phyloP scores from a whole-genome alignment of 1,140 invertebrate genomes.

The Drosophila malerkotliana region DNA sequence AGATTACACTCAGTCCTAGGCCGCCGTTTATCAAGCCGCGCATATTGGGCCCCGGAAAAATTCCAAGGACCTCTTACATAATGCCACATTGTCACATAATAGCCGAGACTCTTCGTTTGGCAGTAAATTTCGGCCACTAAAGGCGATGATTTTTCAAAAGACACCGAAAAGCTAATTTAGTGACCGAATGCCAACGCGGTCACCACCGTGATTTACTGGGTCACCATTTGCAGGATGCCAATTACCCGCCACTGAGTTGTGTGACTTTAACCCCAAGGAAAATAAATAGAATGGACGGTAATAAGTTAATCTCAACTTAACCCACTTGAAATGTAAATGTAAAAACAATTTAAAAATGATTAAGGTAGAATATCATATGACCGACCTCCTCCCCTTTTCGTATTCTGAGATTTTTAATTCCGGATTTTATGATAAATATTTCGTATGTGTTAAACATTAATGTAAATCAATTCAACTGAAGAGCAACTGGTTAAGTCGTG shows the following conservation, averaged over 20 bases:
- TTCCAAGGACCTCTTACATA: conserved; percentile 19
- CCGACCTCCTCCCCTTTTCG: neutral
- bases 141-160: conserved; percentile 53
- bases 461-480: neutral
- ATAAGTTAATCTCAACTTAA: neutral
- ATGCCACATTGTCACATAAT: conserved; percentile 39
- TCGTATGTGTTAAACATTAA: neutral
- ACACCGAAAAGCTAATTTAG: conserved; percentile 64
- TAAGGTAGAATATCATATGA: neutral
- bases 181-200: conserved; percentile 53
- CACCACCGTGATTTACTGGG: conserved; percentile 56
- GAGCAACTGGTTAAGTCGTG: neutral
- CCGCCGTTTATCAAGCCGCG: conserved; percentile 66
- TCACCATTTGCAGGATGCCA: conserved; percentile 43
- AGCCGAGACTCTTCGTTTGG: conserved; percentile 15
- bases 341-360: neutral
- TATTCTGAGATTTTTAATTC: neutral
- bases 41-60: conserved; percentile 46
- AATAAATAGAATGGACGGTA: neutral
- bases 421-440: neutral
- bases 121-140: conserved; percentile 60
- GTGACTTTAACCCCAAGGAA: conserved; percentile 11
- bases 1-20: conserved; percentile 61
- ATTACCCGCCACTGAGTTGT: conserved; percentile 27
- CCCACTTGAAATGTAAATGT: neutral